Evolutionary conservation across 2,888 invertebrate genomes (phyloP), one percentile per base, ranked within the genome.

Genomic region (Noctua pronuba): DNA sequence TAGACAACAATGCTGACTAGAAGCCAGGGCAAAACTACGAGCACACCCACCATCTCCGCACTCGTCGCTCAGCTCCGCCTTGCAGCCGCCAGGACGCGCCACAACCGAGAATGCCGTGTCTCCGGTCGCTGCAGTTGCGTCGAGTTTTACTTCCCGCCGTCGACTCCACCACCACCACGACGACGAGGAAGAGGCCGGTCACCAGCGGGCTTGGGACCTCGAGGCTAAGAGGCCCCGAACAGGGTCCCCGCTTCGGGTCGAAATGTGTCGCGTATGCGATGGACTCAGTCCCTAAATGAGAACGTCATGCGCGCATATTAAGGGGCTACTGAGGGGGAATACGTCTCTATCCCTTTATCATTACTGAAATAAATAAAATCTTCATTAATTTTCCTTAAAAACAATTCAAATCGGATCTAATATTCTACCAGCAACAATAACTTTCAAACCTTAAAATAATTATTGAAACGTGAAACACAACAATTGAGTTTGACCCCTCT

Each of bases 391-490:
- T 62, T 21, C 31, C 4, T 11, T 35, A 16, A 65, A 41, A 3
- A 4, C n/a, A 65, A 38, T n/a, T 35, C 38, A 0, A 41, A 41
- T n/a, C 2, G 18, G 16, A 64, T 38, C 16, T 35, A 24, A 55
- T 41, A 16, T 41, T 41, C 35, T 44, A 44, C 24, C 67, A 55
- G 55, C 46, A 28, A 41, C 64, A 70, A 41, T 62, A 55, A 77
- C 13, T 70, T 60, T 52, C 16, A 46, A 80, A 67, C 46, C 31
- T 24, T 49, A 67, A 41, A 70, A 49, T 77, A 82, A 71, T 64
- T 35, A 77, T 41, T 82, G 77, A 82, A 71, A 77, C 52, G 60
- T 82, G 66, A 70, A 71, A 67, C 70, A 52, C 38, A 80, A 71
- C 66, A 81, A 67, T 78, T 62, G 49, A 77, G 67, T 67, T 60